Conservation (phyloP, 2,797 vertebrate species). For the Hypotaenidia okinawae region DNA sequence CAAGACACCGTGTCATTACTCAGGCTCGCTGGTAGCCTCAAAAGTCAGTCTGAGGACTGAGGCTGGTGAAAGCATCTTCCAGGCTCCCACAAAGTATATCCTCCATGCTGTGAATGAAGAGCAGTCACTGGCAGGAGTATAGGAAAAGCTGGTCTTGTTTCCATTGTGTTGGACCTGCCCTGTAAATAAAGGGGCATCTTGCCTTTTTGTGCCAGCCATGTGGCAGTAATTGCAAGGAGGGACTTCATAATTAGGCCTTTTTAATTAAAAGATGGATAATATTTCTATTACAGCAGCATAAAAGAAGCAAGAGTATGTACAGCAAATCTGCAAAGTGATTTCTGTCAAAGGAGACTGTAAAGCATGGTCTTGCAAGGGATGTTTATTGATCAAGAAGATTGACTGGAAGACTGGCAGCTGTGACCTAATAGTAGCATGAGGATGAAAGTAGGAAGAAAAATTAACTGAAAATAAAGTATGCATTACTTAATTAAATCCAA, state of each 20-base stretch:
- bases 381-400: neutral
- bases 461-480: neutral
- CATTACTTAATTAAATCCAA: neutral
- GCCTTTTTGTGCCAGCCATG: neutral
- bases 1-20: neutral
- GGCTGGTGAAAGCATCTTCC: neutral
- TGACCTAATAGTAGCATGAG: neutral
- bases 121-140: neutral
- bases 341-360: neutral
- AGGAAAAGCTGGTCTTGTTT: neutral
- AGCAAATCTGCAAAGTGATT: neutral
- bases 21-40: neutral
- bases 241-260: neutral
- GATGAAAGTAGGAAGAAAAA: constrained; percentile 35
- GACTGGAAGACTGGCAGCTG: neutral
- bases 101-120: neutral
- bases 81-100: neutral
- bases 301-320: neutral
- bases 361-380: neutral
- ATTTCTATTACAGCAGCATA: neutral
- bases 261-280: neutral
- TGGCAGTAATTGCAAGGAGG: neutral
- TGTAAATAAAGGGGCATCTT: neutral
- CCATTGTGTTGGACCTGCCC: neutral
- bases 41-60: neutral